A percentile compares a stretch with the other conserved stretches of the same genome.
These are phyloP conservation scores for Encarsia formosa DNA, from an alignment of 2,888 invertebrate genomes.

Conservation along the genomic window DNA sequence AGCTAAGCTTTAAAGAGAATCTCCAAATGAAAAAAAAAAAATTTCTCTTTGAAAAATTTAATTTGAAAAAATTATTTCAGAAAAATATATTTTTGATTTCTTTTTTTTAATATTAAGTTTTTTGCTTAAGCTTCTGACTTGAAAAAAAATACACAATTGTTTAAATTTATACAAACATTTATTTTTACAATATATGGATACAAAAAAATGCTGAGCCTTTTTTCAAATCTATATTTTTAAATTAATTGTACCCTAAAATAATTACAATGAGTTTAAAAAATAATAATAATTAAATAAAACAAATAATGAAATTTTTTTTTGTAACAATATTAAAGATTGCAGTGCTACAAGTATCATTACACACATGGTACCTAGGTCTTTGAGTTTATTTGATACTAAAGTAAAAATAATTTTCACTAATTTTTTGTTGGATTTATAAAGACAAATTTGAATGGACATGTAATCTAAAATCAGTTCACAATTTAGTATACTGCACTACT, in stretches of 20 bases:
- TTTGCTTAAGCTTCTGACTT: neutral
- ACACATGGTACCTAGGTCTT: too few species aligned
- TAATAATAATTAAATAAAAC: too few species aligned
- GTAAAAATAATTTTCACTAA: too few species aligned
- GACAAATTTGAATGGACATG: slow-evolving; percentile 11
- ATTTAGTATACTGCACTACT: slow-evolving; percentile 27
- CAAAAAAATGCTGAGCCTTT: slow-evolving; percentile 23
- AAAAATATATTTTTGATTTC: too few species aligned
- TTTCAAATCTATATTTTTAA: slow-evolving; percentile 17
- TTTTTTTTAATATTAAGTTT: too few species aligned
- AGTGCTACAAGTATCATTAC: slow-evolving; percentile 32
- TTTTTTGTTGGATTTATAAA: slow-evolving; percentile 12
- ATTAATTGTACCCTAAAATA: too few species aligned
- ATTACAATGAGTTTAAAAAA: too few species aligned
- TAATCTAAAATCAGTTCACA: too few species aligned
- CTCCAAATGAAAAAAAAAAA: too few species aligned
- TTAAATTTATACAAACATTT: slow-evolving; percentile 27
- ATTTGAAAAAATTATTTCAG: neutral
- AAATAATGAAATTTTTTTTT: too few species aligned
- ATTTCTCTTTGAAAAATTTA: neutral
- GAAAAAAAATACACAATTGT: slow-evolving; percentile 18
- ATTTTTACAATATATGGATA: slow-evolving; percentile 27
- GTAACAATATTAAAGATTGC: slow-evolving; percentile 28
- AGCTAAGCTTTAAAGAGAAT: too few species aligned
- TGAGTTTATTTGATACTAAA: too few species aligned